Percentiles rank a stretch among this genome's conserved stretches.
Evolutionary conservation across 2,888 invertebrate genomes (phyloP).

Genomic region (Seira musarum): DNA sequence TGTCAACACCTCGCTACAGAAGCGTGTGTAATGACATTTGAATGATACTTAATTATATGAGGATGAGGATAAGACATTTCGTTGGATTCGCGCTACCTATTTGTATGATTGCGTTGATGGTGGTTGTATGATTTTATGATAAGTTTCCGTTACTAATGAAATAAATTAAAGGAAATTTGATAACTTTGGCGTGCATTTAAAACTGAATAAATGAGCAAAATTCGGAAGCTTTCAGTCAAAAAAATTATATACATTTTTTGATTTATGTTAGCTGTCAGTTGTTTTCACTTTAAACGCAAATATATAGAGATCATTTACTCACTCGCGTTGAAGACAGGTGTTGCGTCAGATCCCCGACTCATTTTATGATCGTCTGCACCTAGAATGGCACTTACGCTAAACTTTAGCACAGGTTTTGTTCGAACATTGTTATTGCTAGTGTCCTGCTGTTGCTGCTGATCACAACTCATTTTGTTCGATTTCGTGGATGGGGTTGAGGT

Average conservation of each 20-base stretch:
- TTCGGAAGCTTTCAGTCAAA: no score
- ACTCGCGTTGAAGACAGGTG: slow-evolving; percentile 68
- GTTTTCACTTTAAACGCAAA: background rate
- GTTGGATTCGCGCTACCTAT: no score
- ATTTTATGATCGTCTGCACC: slow-evolving; percentile 76
- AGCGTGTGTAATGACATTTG: background rate
- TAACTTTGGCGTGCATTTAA: slow-evolving; percentile 1
- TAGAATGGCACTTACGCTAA: slow-evolving; percentile 93
- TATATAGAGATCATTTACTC: slow-evolving; percentile 35
- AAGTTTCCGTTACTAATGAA: no score
- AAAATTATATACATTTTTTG: slow-evolving; percentile 27
- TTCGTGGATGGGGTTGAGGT: slow-evolving; percentile 34
- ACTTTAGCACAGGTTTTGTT: slow-evolving; percentile 86
- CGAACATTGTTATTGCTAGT: slow-evolving; percentile 65
- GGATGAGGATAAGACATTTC: no score
- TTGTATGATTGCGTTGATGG: no score
- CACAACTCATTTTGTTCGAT: slow-evolving; percentile 62
- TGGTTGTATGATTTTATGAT: no score
- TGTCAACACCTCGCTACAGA: slow-evolving; percentile 31
- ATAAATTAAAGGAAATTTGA: no score
- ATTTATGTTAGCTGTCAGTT: slow-evolving; percentile 1
- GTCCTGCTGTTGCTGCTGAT: slow-evolving; percentile 45
- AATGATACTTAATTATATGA: no score
- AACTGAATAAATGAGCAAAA: no score
- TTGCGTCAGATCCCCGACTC: slow-evolving; percentile 60